phyloP scores from a whole-genome alignment of 2,797 vertebrate species.

The Sphenodon punctatus region DNA sequence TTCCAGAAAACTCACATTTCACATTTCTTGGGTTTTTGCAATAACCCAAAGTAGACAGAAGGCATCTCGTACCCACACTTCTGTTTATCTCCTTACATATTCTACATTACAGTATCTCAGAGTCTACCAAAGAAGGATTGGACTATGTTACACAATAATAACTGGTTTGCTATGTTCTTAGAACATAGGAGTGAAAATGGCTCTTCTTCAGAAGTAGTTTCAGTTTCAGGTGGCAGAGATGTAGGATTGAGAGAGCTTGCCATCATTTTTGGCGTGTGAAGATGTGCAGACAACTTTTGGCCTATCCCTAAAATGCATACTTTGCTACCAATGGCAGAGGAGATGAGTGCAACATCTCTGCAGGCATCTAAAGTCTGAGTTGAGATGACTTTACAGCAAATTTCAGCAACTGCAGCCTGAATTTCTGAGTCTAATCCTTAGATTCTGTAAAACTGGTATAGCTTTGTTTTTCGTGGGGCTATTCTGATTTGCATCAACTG shows the following conservation, averaged over 20 bases:
- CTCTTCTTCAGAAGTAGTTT: neutral
- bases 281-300: neutral
- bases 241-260: neutral
- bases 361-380: neutral
- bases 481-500: neutral
- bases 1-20: neutral
- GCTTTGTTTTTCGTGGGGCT: neutral
- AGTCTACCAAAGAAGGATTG: neutral
- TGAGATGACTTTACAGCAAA: neutral
- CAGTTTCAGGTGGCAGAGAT: neutral
- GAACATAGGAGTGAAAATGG: neutral
- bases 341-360: neutral
- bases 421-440: neutral
- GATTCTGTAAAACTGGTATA: neutral
- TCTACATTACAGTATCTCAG: neutral
- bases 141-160: neutral
- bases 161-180: no score
- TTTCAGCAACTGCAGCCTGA: neutral
- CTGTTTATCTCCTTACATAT: no score
- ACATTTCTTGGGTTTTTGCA: no score
- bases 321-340: neutral
- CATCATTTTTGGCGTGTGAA: neutral
- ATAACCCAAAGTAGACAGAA: no score
- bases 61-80: no score
- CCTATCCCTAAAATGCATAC: neutral